Percentiles rank a stretch among this genome's conserved stretches.
Conservation (phyloP, 2,888 invertebrate genomes). For the Girardia tigrina region DNA sequence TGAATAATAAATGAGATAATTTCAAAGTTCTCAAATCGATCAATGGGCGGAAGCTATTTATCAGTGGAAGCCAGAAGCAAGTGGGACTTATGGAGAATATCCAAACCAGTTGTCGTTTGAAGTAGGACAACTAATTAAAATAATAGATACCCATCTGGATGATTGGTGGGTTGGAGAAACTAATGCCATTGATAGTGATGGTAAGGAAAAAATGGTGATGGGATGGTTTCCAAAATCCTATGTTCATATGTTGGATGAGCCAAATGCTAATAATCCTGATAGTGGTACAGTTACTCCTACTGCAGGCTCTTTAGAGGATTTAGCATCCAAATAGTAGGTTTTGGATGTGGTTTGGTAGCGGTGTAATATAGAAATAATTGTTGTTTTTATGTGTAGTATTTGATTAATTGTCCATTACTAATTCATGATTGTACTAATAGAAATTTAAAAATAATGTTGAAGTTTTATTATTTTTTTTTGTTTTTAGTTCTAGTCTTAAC, state of each 20-base stretch:
- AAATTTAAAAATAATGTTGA: not conserved
- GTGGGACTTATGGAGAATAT: not conserved
- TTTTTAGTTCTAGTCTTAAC: not conserved
- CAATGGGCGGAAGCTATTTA: not conserved
- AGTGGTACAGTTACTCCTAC: not conserved
- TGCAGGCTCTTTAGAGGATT: not conserved
- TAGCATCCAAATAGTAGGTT: not conserved
- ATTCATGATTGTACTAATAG: too few relatives aligned
- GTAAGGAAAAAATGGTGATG: slow-evolving; percentile 53
- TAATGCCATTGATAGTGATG: slow-evolving; percentile 54
- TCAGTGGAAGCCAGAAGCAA: not conserved
- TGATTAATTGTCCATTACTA: too few relatives aligned
- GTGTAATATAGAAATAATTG: not conserved
- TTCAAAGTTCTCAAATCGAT: too few relatives aligned
- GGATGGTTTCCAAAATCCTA: slow-evolving; percentile 96
- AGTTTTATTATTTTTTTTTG: not conserved
- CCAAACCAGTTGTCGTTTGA: not conserved
- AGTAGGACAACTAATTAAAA: not conserved
- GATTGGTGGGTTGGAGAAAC: slow-evolving; percentile 66
- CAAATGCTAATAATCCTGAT: not conserved
- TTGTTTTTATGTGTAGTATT: too few relatives aligned
- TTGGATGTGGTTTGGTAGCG: not conserved
- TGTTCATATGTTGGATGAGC: slow-evolving; percentile 46
- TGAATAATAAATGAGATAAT: too few relatives aligned
- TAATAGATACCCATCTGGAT: not conserved